Evolutionary conservation across 2,797 vertebrate species (phyloP), one percentile per base, ranked within the genome.

Genomic region (Chaunax sp.): DNA sequence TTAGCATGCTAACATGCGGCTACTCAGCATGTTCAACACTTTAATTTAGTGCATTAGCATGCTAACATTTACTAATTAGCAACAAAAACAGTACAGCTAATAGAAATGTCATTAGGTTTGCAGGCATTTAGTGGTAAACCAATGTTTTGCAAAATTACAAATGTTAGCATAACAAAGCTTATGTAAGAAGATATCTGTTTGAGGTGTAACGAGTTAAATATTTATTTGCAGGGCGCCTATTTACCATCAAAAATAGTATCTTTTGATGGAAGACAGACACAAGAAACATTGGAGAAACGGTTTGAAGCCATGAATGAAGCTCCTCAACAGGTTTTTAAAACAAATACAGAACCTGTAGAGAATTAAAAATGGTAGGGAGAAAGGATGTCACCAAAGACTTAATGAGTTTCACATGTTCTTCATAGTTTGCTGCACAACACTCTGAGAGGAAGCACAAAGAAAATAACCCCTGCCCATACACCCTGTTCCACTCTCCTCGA

Each of bases 401-500:
- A 14, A 43, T 1, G 1, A 23, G 49, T 64, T 69, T 66, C 14
- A 59, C 9, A 10, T 50, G 18, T 61, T 65, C 44, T 18, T 52
- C 74, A 52, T 3, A 20, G 37, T 53, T 59, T 50, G 54, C 50
- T 59, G 57, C 50, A 55, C 43, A 56, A 47, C 69, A 69, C 30
- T 54, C 51, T 64, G 38, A 66, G 65, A 61, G 20, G 55, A 75
- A 70, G 52, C 54, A 45, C 3, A 78, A 68, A 81, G 38, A 62
- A 50, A 63, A 55, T 14, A 45, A 58, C 1, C 61, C 35, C 41
- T 23, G 46, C 33, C 43, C 19, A 43, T n/a, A 80, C 63, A 68
- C 41, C 69, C 60, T 19, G 56, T 71, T 78, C 69, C 49, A 35
- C 51, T 83, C 74, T 73, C 62, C 25, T 80, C 75, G 77, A 84